Percentiles rank a stretch among this genome's conserved stretches.
Conservation (phyloP, 2,113 vertebrate species). For the Dascyllus trimaculatus region DNA sequence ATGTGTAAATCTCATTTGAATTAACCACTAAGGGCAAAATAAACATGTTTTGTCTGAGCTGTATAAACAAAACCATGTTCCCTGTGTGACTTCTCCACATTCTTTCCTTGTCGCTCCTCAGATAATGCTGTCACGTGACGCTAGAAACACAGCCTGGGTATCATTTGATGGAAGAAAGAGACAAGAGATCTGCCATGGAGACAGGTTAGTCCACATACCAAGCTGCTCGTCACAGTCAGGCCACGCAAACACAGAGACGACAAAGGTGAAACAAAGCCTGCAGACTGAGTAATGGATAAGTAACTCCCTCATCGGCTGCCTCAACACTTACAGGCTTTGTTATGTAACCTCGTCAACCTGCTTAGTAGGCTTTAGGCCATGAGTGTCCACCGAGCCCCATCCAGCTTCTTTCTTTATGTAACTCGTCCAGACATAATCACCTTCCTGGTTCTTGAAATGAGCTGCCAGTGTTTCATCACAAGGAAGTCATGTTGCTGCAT, state of each 20-base stretch:
- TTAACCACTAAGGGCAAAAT: too few species aligned
- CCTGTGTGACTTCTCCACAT: neutral
- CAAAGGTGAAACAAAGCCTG: neutral
- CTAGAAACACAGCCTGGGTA: constrained; percentile 88
- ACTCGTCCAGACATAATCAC: constrained; percentile 25
- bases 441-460: constrained; percentile 28
- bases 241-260: neutral
- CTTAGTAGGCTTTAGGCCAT: constrained; percentile 27
- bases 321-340: constrained; percentile 47
- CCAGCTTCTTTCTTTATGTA: constrained; percentile 35
- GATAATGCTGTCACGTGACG: constrained; percentile 86
- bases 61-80: too few species aligned
- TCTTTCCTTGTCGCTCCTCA: neutral
- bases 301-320: constrained; percentile 25
- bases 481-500: constrained; percentile 8
- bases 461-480: constrained; percentile 13
- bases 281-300: neutral
- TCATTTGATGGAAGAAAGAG: constrained; percentile 87
- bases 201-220: constrained; percentile 78
- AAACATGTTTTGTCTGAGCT: too few species aligned
- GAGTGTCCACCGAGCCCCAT: neutral
- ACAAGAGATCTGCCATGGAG: constrained; percentile 88
- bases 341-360: constrained; percentile 42
- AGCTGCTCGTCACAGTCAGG: neutral
- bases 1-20: too few species aligned